A percentile compares a stretch with the other conserved stretches of the same genome.
Conservation (phyloP, 2,888 invertebrate species). For the Pachydiplax longipennis region DNA sequence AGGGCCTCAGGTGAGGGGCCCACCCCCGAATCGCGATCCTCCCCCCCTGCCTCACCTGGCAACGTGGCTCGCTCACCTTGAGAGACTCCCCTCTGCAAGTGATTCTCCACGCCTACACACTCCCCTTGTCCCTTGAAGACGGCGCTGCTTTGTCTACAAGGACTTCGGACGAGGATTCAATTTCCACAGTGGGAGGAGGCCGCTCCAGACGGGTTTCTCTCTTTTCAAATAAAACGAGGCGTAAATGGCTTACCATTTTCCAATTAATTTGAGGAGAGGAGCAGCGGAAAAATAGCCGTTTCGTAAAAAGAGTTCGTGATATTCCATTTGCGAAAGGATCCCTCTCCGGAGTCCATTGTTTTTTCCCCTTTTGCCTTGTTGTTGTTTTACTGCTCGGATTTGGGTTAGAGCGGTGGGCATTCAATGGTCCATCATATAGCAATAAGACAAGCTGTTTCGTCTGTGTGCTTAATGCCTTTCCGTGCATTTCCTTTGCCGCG, state of each 20-base stretch:
- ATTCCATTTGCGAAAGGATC: not conserved
- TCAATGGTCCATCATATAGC: not conserved
- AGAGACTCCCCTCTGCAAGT: not conserved
- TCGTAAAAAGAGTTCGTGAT: not conserved
- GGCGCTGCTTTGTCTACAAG: constrained; percentile 43
- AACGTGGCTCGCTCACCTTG: constrained; percentile 43
- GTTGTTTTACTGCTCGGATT: not conserved
- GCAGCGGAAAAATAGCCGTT: not conserved
- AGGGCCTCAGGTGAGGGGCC: not conserved
- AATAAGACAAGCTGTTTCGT: not conserved
- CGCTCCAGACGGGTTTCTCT: not conserved
- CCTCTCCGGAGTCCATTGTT: not conserved
- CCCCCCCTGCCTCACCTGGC: constrained; percentile 4
- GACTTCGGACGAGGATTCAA: constrained; percentile 25
- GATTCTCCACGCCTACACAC: not conserved
- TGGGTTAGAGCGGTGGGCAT: not conserved
- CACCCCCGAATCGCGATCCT: not conserved
- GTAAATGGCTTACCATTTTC: constrained; percentile 25
- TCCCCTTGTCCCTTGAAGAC: not conserved
- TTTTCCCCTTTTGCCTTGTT: not conserved
- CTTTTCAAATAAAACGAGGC: constrained; percentile 37
- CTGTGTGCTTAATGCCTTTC: not conserved
- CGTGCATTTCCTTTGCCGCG: no score
- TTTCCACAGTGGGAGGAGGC: constrained; percentile 19
- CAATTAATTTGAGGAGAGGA: constrained; percentile 15